phyloP scores from a whole-genome alignment of 2,888 invertebrate species.

The Nemotelus nigrinus region DNA sequence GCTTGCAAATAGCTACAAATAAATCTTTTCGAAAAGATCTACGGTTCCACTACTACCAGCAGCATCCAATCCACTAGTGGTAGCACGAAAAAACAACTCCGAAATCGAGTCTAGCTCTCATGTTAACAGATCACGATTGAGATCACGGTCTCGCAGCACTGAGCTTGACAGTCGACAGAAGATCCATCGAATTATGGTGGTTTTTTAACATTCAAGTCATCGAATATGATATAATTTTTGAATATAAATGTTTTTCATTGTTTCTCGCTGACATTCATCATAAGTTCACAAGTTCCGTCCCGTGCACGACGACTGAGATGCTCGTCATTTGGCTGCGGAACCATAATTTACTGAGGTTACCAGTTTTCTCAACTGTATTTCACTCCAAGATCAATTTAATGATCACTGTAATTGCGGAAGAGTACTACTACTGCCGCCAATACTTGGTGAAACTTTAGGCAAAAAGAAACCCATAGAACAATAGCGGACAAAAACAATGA shows the following conservation, averaged over 20 bases:
- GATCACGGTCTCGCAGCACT: conserved; percentile 50
- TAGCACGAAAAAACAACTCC: conserved; percentile 29
- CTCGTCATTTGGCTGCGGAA: conserved; percentile 7
- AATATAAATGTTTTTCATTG: conserved; percentile 13
- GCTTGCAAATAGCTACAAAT: conserved; percentile 19
- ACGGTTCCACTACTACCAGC: not conserved
- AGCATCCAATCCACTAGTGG: not conserved
- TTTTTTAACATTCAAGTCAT: not conserved
- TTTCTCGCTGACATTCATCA: conserved; percentile 41
- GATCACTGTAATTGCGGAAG: conserved; percentile 36
- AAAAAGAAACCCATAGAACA: not conserved
- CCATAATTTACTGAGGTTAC: not conserved
- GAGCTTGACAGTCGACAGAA: conserved; percentile 16
- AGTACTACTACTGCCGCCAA: not conserved
- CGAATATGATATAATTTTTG: conserved; percentile 27
- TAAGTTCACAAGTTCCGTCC: conserved; percentile 36
- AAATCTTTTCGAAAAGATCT: not conserved
- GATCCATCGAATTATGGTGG: conserved; percentile 15
- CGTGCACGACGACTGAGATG: not conserved
- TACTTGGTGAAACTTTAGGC: conserved; percentile 22
- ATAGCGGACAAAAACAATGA: conserved; percentile 11
- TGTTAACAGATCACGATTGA: conserved; percentile 51
- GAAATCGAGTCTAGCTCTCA: conserved; percentile 37
- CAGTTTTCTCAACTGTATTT: not conserved
- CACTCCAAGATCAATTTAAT: conserved; percentile 23